Base-by-base conservation (phyloP, 1,140 invertebrate species). In the Tenebrio molitor region DNA sequence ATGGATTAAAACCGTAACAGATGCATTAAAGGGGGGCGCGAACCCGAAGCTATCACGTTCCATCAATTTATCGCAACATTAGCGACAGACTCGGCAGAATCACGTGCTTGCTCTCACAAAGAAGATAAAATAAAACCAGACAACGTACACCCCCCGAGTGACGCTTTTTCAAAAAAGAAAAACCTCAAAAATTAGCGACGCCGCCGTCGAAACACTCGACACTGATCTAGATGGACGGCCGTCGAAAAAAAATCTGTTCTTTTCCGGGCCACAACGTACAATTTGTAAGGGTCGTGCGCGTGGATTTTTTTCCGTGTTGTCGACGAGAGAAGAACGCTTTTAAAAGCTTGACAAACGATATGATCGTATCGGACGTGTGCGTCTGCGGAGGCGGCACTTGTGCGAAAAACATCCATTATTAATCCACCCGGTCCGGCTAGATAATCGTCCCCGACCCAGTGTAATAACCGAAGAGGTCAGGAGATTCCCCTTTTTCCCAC, bases 401-500 rank as follows among this genome's bases (percentile, higher is more conserved):
- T n/a, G 29, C 50, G 50, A 23, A 58, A 58, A 58, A 58, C 50
- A 58, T 58, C 50, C 50, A 58, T 58, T 58, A 58, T 58, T 58
- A 58, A 58, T 58, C 50, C 50, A 29, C 23, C 19, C 12, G 21
- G 50, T 25, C 50, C 21, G 23, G 50, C 10, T n/a, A 58, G 50
- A 58, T 58, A 29, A 58, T 58, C 50, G 50, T 58, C 44, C 19
- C 25, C 8, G 25, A 46, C 8, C 42, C 19, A 4, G 16, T 19
- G 21, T 19, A 17, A 50, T 50, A 50, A 50, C 44, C 8, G 44
- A 29, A 29, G 50, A 58, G 50, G 25, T 58, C 50, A 29, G 50
- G n/a, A 23, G 23, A 6, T 3, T 21, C 12, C 23, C 7, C 8
- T 58, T 58, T 58, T 58, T 29, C 23, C 50, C 23, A 29, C 50